Conservation (phyloP, 1,140 invertebrate species). For the Zaprionus africanus region DNA sequence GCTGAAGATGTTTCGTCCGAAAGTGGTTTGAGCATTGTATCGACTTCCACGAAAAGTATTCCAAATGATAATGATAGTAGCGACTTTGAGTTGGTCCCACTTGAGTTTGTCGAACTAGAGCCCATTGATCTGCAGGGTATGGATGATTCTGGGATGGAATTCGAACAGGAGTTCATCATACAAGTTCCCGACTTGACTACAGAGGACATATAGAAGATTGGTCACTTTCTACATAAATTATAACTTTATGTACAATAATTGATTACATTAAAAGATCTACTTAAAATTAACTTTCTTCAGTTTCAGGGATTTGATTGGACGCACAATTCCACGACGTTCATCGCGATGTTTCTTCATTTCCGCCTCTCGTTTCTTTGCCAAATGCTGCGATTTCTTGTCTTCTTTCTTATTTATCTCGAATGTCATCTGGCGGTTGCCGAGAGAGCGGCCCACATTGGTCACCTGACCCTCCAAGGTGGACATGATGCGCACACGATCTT, state of each 20-base stretch:
- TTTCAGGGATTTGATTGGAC: constrained; percentile 86
- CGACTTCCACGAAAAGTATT: constrained; percentile 1
- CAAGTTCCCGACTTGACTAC: neutral
- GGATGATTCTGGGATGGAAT: constrained; percentile 9
- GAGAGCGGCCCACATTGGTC: constrained; percentile 86
- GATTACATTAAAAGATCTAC: constrained; percentile 41
- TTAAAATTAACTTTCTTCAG: constrained; percentile 84
- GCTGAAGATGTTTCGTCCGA: constrained; percentile 9
- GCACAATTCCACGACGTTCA: constrained; percentile 89
- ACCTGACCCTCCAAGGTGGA: constrained; percentile 86
- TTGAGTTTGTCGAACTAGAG: constrained; percentile 26
- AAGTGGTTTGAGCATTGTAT: constrained; percentile 8
- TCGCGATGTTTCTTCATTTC: constrained; percentile 88
- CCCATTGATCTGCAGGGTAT: constrained; percentile 7
- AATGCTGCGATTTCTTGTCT: constrained; percentile 85
- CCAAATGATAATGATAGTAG: neutral
- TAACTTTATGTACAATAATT: constrained; percentile 47
- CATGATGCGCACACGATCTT: constrained; percentile 88
- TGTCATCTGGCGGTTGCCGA: constrained; percentile 91
- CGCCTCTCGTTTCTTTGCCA: constrained; percentile 85
- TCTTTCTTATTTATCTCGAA: constrained; percentile 86
- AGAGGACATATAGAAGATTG: neutral
- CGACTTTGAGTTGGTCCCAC: constrained; percentile 14
- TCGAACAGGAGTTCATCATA: constrained; percentile 21
- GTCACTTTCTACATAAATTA: constrained; percentile 30